Conservation (phyloP, 2,888 invertebrate species). For the Steromphala cineraria region DNA sequence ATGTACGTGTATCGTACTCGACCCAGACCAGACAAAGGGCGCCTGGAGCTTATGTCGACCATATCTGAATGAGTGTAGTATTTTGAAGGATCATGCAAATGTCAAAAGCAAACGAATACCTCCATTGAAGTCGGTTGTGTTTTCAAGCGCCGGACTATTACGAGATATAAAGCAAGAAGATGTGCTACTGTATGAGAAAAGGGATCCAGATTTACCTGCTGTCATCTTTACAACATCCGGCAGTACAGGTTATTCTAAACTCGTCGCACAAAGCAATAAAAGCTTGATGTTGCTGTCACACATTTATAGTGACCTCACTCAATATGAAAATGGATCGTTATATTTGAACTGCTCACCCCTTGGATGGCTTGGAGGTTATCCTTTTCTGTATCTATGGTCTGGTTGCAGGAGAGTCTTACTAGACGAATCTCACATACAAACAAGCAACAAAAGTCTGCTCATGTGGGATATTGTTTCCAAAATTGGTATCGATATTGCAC, state of each 20-base stretch:
- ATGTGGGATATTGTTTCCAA: slow-evolving; percentile 28
- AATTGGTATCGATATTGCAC: slow-evolving; percentile 28
- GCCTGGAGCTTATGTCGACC: background rate
- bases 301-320: slow-evolving; percentile 26
- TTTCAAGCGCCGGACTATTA: background rate
- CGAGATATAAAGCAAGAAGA: background rate
- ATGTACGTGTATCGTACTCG: background rate
- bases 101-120: background rate
- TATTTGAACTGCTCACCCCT: slow-evolving; percentile 33
- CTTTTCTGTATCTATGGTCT: slow-evolving; percentile 33
- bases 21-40: background rate
- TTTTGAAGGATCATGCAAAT: background rate
- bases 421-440: slow-evolving; percentile 23
- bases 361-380: slow-evolving; percentile 42
- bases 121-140: background rate
- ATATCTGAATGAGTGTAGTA: no score
- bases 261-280: slow-evolving; percentile 30
- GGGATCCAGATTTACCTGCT: slow-evolving; percentile 23
- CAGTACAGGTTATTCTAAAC: slow-evolving; percentile 39
- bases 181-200: background rate
- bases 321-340: slow-evolving; percentile 13
- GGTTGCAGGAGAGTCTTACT: slow-evolving; percentile 34
- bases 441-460: background rate
- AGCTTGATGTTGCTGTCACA: slow-evolving; percentile 25
- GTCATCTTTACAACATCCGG: slow-evolving; percentile 41